Conservation (phyloP, 1,140 invertebrate genomes). For the Venturia canescens region DNA sequence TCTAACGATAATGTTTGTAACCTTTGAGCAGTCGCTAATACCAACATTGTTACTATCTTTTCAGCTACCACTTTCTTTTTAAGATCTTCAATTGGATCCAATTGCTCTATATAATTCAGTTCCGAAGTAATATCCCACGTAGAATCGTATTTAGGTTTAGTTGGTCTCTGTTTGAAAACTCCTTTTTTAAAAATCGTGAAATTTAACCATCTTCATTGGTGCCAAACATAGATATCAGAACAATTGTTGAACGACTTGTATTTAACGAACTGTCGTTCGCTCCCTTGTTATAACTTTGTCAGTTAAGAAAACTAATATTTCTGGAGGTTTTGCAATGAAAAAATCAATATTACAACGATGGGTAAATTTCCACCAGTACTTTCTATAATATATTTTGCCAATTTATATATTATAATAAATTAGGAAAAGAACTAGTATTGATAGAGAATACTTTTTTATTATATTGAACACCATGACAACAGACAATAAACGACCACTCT, state of each 20-base stretch:
- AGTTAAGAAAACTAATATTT: slow-evolving; percentile 5
- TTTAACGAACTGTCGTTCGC: slow-evolving; percentile 39
- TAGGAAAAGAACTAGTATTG: too few relatives aligned
- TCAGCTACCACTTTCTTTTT: neutral
- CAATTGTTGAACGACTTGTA: slow-evolving; percentile 35
- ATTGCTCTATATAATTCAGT: slow-evolving; percentile 20
- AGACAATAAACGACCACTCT: too few relatives aligned
- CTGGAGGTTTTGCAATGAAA: neutral
- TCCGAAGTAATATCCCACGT: slow-evolving; percentile 28
- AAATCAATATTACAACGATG: neutral
- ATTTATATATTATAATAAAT: too few relatives aligned
- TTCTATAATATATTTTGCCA: too few relatives aligned
- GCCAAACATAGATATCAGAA: neutral
- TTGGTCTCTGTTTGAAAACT: too few relatives aligned
- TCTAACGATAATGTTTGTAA: neutral
- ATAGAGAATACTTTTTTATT: too few relatives aligned
- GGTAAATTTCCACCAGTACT: slow-evolving; percentile 9
- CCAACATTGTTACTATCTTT: slow-evolving; percentile 7
- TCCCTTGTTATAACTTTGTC: slow-evolving; percentile 12
- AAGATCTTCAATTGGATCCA: neutral
- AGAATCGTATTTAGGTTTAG: slow-evolving; percentile 26
- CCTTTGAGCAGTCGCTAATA: neutral
- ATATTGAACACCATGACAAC: too few relatives aligned
- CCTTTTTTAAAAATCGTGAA: slow-evolving; percentile 31
- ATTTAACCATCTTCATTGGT: neutral